Conservation (phyloP, 1,140 invertebrate species). For the Yoshiicerus persimilis region DNA sequence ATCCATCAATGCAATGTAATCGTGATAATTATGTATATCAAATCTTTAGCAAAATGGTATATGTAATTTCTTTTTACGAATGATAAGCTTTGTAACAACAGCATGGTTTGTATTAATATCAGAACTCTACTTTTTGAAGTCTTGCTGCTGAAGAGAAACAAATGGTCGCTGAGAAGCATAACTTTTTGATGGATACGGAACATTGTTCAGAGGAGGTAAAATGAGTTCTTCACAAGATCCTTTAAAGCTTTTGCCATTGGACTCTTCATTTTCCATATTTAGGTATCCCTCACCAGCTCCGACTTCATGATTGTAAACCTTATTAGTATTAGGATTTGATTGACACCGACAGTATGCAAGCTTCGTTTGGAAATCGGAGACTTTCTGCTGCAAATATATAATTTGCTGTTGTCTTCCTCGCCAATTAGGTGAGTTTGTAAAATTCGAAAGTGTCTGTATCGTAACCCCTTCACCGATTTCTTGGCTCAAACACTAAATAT, state of each 20-base stretch:
- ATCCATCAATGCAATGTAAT: too few relatives aligned
- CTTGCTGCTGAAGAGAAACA: constrained; percentile 10
- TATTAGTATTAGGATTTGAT: neutral
- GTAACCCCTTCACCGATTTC: constrained; percentile 42
- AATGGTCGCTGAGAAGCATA: neutral
- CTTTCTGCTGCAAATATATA: constrained; percentile 30
- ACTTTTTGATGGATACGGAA: neutral
- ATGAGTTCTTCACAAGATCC: neutral
- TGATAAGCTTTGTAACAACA: too few relatives aligned
- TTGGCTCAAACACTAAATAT: constrained; percentile 1
- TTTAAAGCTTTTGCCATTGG: neutral
- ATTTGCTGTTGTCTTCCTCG: constrained; percentile 43
- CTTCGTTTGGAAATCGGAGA: neutral
- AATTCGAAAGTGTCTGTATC: neutral
- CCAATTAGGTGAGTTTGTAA: constrained; percentile 9
- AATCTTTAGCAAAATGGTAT: too few relatives aligned
- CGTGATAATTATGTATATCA: too few relatives aligned
- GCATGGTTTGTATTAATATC: too few relatives aligned
- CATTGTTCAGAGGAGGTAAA: neutral
- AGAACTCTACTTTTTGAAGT: constrained; percentile 37
- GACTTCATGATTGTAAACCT: neutral
- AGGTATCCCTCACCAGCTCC: neutral
- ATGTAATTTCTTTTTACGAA: too few relatives aligned
- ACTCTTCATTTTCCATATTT: neutral
- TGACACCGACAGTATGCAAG: neutral